Evolutionary conservation across 1,140 invertebrate species (phyloP), one percentile per base, ranked within the genome.

Genomic region (Drosophila bocqueti): DNA sequence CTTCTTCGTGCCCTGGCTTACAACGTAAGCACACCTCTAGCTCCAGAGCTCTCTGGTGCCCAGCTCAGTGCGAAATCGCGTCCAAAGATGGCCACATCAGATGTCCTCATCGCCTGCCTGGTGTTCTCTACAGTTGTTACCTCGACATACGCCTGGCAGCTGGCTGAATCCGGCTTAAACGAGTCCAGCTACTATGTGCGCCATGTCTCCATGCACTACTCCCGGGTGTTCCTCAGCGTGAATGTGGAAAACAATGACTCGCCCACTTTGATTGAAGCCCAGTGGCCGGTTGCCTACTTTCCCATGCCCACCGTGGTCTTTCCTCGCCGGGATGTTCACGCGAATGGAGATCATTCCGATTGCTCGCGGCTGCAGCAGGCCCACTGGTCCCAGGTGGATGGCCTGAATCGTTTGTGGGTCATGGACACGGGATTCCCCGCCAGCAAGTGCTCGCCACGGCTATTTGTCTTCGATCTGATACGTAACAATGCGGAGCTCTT

Each of bases 381-480:
- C 0, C 75, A 83, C 36, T 91, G 92, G 91, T 82, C 92, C 0
- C 86, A 92, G 50, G 90, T 93, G 43, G 92, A 93, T 40, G 79
- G 75, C 24, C 58, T 92, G 18, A 89, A 76, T 46, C 77, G 85
- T 0, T 46, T 93, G 11, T 93, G 92, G 92, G 86, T 93, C 15
- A 80, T 92, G 76, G 92, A 93, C 58, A 61, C 79, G 8, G 92
- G 91, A 16, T 83, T 79, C 60, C 75, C 82, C 1, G 61, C 49
- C 3, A 38, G 40, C n/a, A 64, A 60, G 15, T 93, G 92, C 43
- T 4, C 72, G 2, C 84, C 92, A 4, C 80, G 92, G 13, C 52
- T 93, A 15, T 77, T 93, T 29, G 92, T 92, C 10, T 93, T 92
- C 29, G 92, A 93, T 80, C 46, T 93, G 26, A 72, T 92, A 21